phyloP scores from a whole-genome alignment of 92 coral and sea anemone species.

The Scolanthus callimorphus region DNA sequence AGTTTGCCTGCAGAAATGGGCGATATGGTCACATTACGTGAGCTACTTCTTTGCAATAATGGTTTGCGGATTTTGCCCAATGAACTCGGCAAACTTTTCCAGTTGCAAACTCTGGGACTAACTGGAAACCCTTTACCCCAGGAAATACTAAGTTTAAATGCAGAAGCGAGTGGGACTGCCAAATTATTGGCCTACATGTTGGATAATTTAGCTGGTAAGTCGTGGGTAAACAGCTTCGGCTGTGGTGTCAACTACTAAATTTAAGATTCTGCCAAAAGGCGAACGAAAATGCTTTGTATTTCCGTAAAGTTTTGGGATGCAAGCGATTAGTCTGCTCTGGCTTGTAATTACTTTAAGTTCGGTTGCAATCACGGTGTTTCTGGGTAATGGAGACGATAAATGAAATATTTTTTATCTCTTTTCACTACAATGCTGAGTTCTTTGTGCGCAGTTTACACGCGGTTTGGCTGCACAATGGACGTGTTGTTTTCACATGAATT shows the following conservation, averaged over 20 bases:
- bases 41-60: slow-evolving; percentile 96
- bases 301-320: no score
- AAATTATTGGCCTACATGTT: slow-evolving; percentile 81
- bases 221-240: slow-evolving; percentile 35
- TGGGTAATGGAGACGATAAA: no score
- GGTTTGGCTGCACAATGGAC: no score
- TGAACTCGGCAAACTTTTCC: slow-evolving; percentile 98
- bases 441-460: no score
- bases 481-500: no score
- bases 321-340: no score
- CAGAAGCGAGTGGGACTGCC: slow-evolving; percentile 87
- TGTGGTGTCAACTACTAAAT: slow-evolving; percentile 84
- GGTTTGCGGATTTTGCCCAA: slow-evolving; percentile 88
- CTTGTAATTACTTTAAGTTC: no score
- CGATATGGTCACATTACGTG: slow-evolving; percentile 99
- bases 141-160: slow-evolving; percentile 76
- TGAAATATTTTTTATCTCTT: no score
- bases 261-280: slow-evolving; percentile 39
- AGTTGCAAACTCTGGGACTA: slow-evolving; percentile 92
- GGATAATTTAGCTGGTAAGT: slow-evolving; percentile 96
- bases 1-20: slow-evolving; percentile 99
- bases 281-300: no score
- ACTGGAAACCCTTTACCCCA: slow-evolving; percentile 96
- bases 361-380: no score
- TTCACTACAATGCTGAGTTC: no score